Percentiles rank a stretch among this genome's conserved stretches.
Evolutionary conservation across 1,140 invertebrate species (phyloP).

Genomic region (Neotoxoptera formosana): DNA sequence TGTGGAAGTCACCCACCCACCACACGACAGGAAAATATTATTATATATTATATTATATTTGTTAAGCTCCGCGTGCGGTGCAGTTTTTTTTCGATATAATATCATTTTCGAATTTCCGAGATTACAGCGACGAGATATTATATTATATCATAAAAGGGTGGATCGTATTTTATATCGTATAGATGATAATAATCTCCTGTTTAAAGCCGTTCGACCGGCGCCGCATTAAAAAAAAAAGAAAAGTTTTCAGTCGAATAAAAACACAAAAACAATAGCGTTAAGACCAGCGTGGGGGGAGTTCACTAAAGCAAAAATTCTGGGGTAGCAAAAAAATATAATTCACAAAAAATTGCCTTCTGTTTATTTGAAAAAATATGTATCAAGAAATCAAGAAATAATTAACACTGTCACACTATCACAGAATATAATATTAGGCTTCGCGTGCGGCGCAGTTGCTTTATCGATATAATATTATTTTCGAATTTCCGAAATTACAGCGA

Average conservation of each 20-base stretch:
- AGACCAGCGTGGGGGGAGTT: no score
- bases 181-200: slow-evolving; percentile 40
- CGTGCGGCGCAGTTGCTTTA: not conserved
- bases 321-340: no score
- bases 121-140: not conserved
- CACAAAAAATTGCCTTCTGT: no score
- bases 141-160: no score
- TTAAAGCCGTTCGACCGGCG: not conserved
- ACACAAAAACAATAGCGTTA: slow-evolving; percentile 6
- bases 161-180: no score
- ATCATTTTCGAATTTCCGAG: slow-evolving; percentile 10
- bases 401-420: no score
- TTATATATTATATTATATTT: not conserved
- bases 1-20: not conserved
- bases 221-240: not conserved
- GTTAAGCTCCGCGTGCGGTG: not conserved
- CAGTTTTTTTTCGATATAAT: not conserved
- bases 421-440: not conserved
- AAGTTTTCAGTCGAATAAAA: not conserved
- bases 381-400: no score
- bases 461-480: not conserved
- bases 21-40: not conserved
- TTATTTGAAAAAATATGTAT: no score
- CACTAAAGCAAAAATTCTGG: no score
- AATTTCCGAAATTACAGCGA: not conserved